Evolutionary conservation across 2,888 invertebrate genomes (phyloP), one percentile per base, ranked within the genome.

Genomic region (Aphidius colemani): DNA sequence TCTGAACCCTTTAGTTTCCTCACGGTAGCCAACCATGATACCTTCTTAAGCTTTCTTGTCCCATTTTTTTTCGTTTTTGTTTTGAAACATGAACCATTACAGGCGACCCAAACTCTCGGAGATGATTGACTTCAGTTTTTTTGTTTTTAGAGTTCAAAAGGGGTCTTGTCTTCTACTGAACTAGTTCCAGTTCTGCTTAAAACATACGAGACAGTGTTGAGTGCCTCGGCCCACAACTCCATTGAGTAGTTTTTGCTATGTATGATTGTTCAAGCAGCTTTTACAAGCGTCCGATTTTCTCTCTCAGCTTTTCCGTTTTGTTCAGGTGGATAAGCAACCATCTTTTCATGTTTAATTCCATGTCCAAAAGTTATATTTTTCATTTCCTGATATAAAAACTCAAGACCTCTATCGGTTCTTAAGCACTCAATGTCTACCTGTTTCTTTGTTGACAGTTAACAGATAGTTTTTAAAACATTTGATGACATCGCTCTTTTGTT

Each of bases 211-310:
- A 60, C 69, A 3, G 71, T 61, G 51, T 49, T 59, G 39, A 11
- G 68, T 39, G 60, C 66, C 64, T 79, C 77, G 2, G 72, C 73
- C 77, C 76, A 79, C 40, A 74, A 67, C 8, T 11, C 45, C 11
- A 66, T 64, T 11, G 67, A 66, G 6, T 73, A 55, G 4, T 66
- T 65, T 11, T 69, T 64, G 0, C 58, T 60, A 9, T 49, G 44
- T 1, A 68, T 18, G 18, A 63, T 49, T 5, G 65, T 64, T 9
- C 69, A 50, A 3, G 68, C 70, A 0, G 65, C 60, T 46, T 69
- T 69, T 0, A 68, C 64, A 7, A 71, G 8, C 0, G 69, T 70
- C 1, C 71, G 53, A 44, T 69, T 70, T 8, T 69, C 66, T 6
- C 68, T n/a, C 18, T 70, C 67, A 0, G 61, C 63, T n/a, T 57